Conservation (phyloP, 2,113 vertebrate genomes). For the Ammodytes dubius region DNA sequence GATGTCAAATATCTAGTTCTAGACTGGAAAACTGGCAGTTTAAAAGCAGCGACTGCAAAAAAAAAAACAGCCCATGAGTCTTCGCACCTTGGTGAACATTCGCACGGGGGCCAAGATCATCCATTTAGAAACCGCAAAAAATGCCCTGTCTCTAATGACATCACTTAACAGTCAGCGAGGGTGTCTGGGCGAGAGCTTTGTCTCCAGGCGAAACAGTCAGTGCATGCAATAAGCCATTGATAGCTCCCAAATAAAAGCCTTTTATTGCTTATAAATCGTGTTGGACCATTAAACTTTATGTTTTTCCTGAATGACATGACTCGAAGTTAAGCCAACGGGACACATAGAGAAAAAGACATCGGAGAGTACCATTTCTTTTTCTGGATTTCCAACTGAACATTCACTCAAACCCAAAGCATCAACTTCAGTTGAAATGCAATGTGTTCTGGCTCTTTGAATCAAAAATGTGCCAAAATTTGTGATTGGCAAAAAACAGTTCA, state of each 20-base stretch:
- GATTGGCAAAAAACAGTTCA: constrained; percentile 46
- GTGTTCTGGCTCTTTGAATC: constrained; percentile 4
- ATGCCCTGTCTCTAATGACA: constrained; percentile 61
- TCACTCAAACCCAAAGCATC: constrained; percentile 7
- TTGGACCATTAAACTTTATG: constrained; percentile 72
- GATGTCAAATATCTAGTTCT: background rate
- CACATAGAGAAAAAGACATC: constrained; percentile 42
- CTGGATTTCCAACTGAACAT: constrained; percentile 36
- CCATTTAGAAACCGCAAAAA: constrained; percentile 65
- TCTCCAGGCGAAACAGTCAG: constrained; percentile 65
- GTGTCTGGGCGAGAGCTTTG: constrained; percentile 62
- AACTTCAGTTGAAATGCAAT: background rate
- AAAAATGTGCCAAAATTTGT: constrained; percentile 18
- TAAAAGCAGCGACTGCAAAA: constrained; percentile 23
- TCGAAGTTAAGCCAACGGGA: constrained; percentile 37
- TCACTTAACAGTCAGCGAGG: constrained; percentile 64
- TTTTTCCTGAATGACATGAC: constrained; percentile 62
- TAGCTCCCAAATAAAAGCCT: constrained; percentile 70
- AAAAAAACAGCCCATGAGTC: constrained; percentile 2
- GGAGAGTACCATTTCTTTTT: constrained; percentile 25
- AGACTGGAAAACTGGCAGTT: constrained; percentile 43
- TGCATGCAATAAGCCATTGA: constrained; percentile 63
- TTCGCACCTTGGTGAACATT: constrained; percentile 63
- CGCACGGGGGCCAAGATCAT: constrained; percentile 49
- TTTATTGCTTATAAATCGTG: constrained; percentile 74